Conservation (phyloP, 2,113 vertebrate genomes). For the Diphyllodes magnificus region DNA sequence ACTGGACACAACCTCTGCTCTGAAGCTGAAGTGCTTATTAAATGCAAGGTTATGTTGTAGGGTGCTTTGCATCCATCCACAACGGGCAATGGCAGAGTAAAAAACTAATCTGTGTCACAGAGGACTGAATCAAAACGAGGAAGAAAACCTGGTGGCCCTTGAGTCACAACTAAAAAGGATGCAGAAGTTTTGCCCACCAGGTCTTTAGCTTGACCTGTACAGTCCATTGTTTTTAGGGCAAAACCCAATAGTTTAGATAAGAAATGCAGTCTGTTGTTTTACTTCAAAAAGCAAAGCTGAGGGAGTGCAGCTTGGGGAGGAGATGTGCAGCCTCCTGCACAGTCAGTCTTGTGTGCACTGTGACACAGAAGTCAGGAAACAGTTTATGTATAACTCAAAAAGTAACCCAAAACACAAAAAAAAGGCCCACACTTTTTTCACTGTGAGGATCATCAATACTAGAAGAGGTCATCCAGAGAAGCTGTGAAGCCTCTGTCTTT, state of each 20-base stretch:
- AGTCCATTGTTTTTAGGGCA: not conserved
- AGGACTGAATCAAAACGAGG: not conserved
- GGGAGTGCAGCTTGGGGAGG: not conserved
- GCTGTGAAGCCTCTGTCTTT: not conserved
- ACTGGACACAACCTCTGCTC: not conserved
- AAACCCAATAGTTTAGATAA: not conserved
- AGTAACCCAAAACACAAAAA: not conserved
- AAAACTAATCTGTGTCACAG: not conserved
- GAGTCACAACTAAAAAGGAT: not conserved
- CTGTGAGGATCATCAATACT: not conserved
- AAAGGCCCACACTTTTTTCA: not conserved
- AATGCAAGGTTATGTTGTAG: not conserved
- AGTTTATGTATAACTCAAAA: not conserved
- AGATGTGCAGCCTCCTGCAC: not conserved
- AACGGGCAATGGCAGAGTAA: not conserved
- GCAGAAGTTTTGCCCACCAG: not conserved
- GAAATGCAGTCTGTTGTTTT: not conserved
- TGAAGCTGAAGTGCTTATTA: not conserved
- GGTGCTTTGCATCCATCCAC: not conserved
- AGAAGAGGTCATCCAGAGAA: not conserved
- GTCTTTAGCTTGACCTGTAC: not conserved
- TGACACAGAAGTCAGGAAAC: accelerated
- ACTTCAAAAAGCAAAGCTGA: not conserved
- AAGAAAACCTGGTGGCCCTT: not conserved
- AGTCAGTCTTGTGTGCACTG: not conserved